phyloP scores from a whole-genome alignment of 1,140 invertebrate genomes.

The Seison nebaliae region DNA sequence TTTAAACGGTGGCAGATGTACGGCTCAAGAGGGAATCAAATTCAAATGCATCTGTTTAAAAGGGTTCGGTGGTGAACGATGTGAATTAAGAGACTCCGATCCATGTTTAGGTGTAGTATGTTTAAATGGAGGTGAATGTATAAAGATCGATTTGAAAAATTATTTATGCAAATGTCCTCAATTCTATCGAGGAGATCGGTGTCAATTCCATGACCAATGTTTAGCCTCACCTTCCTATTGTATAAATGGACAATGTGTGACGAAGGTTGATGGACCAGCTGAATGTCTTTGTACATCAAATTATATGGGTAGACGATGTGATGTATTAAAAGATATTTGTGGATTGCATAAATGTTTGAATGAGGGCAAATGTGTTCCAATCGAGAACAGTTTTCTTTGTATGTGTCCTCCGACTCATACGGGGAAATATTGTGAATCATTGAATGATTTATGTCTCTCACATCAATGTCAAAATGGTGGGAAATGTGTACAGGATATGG shows the following conservation, averaged over 20 bases:
- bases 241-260: neutral
- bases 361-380: constrained; percentile 41
- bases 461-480: constrained; percentile 7
- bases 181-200: constrained; percentile 6
- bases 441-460: constrained; percentile 7
- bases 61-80: constrained; percentile 3
- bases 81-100: constrained; percentile 3
- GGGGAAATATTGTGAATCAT: constrained; percentile 11
- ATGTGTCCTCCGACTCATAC: constrained; percentile 16
- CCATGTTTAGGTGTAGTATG: constrained; percentile 32
- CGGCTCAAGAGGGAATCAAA: constrained; percentile 51
- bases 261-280: neutral
- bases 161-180: constrained; percentile 8
- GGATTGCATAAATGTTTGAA: constrained; percentile 41
- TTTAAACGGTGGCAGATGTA: constrained; percentile 12
- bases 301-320: constrained; percentile 10
- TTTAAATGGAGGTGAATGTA: constrained; percentile 68
- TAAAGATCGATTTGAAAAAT: constrained; percentile 44
- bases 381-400: constrained; percentile 16
- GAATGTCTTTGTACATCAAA: constrained; percentile 10
- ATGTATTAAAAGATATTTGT: constrained; percentile 44
- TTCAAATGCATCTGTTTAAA: constrained; percentile 6
- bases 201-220: constrained; percentile 6
- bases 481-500: constrained; percentile 21
- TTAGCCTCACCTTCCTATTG: neutral